A percentile compares a stretch with the other conserved stretches of the same genome.
Evolutionary conservation across 2,113 vertebrate species (phyloP).

Genomic region (Oxyruncus cristatus): DNA sequence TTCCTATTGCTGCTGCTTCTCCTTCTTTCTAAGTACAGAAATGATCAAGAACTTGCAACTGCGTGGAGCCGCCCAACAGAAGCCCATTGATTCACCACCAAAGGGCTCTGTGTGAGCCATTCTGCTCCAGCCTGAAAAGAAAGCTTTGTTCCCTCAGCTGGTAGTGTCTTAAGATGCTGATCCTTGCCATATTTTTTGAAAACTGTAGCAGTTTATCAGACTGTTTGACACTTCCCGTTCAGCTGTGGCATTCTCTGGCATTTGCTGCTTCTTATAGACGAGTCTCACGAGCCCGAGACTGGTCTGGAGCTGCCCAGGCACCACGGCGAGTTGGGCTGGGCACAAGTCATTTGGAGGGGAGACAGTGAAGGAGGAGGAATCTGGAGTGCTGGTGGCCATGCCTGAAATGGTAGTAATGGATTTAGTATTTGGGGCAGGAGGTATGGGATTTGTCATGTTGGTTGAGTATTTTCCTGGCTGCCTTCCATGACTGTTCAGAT

Average conservation of each 20-base stretch:
- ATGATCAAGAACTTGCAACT: constrained; percentile 27
- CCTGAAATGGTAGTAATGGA: constrained; percentile 45
- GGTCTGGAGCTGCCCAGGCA: not conserved
- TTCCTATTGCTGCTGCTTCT: not conserved
- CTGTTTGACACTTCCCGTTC: constrained; percentile 33
- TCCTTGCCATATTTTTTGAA: constrained; percentile 54
- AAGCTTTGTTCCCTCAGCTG: constrained; percentile 50
- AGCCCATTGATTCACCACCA: constrained; percentile 57
- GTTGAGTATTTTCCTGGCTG: constrained; percentile 49
- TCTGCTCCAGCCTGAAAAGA: constrained; percentile 50
- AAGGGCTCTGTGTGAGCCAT: constrained; percentile 33
- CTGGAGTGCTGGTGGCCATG: not conserved
- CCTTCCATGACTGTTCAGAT: constrained; percentile 45
- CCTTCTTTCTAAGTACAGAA: constrained; percentile 1
- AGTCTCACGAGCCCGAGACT: not conserved
- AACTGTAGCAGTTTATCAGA: constrained; percentile 45
- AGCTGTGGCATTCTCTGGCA: not conserved
- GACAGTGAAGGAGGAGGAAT: not conserved
- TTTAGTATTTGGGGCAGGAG: constrained; percentile 58
- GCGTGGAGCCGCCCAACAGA: not conserved
- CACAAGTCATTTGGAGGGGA: not conserved
- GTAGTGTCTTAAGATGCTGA: constrained; percentile 52
- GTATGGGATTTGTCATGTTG: constrained; percentile 59
- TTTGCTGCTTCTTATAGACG: not conserved
- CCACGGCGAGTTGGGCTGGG: not conserved